Evolutionary conservation across 2,888 invertebrate species (phyloP).

Genomic region (Nasonovia ribisnigri): DNA sequence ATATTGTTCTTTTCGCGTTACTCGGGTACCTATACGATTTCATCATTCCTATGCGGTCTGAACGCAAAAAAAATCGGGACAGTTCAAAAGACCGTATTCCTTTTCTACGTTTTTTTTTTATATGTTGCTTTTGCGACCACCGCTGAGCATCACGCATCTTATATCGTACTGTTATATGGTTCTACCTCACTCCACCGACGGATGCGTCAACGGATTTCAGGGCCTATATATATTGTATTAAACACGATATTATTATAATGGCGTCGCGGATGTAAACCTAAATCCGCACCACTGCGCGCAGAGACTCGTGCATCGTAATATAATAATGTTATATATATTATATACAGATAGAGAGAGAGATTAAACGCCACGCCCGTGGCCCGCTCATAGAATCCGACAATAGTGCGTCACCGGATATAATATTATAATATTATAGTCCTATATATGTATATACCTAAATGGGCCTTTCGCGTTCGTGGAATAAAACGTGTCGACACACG

Average conservation of each 20-base stretch:
- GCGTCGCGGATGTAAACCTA: not conserved
- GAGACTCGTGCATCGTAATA: not conserved
- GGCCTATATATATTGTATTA: not conserved
- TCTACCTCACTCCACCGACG: not conserved
- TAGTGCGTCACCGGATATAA: not conserved
- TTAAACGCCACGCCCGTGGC: not conserved
- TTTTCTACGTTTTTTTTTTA: not conserved
- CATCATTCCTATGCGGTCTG: not conserved
- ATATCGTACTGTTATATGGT: not conserved
- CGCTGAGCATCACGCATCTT: not conserved
- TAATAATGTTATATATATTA: not conserved
- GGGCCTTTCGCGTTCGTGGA: not conserved
- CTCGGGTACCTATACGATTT: not conserved
- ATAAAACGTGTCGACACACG: not conserved
- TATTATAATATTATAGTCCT: not conserved
- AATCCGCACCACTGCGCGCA: not conserved
- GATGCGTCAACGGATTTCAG: not conserved
- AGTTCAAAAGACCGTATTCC: not conserved
- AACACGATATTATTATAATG: not conserved
- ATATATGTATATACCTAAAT: not conserved
- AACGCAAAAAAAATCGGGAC: not conserved
- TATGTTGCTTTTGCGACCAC: not conserved
- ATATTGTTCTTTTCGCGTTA: not conserved
- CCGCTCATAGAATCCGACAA: not conserved
- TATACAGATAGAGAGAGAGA: not conserved